phyloP scores from a whole-genome alignment of 2,888 invertebrate genomes.

The Lochmaea crataegi region DNA sequence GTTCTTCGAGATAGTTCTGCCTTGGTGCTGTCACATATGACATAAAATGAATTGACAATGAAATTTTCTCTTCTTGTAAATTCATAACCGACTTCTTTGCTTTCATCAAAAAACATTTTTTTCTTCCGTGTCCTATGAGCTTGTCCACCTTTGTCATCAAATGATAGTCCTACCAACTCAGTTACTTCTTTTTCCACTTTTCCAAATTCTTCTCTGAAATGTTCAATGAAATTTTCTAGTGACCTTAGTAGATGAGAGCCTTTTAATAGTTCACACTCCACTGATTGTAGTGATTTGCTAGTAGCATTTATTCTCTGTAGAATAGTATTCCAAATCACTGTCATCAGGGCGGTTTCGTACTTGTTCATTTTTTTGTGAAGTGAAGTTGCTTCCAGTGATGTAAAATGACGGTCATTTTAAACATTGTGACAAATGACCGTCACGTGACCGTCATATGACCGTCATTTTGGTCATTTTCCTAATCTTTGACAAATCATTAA shows the following conservation, averaged over 20 bases:
- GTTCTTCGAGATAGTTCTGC: constrained; percentile 9
- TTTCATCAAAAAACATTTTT: no score
- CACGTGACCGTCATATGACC: no score
- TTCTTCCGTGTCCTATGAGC: no score
- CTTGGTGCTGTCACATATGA: constrained; percentile 14
- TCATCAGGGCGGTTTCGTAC: constrained; percentile 8
- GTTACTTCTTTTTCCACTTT: constrained; percentile 12
- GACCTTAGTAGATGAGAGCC: background rate
- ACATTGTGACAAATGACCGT: no score
- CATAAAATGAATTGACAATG: constrained; percentile 7
- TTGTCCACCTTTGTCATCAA: constrained; percentile 5
- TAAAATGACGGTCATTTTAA: no score
- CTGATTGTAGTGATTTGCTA: constrained; percentile 13
- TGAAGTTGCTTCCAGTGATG: no score
- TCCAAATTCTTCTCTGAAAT: constrained; percentile 12
- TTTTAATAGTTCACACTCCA: constrained; percentile 7
- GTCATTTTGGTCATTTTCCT: no score
- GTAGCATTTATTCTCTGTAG: constrained; percentile 10
- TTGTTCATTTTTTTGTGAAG: constrained; percentile 8
- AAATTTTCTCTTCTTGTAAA: constrained; percentile 6
- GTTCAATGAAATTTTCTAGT: constrained; percentile 1
- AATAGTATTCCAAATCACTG: constrained; percentile 14
- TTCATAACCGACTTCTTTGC: background rate
- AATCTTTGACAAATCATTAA: no score
- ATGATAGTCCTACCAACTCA: constrained; percentile 7